phyloP scores from a whole-genome alignment of 1,140 invertebrate species.

The Pachypsylla venusta region DNA sequence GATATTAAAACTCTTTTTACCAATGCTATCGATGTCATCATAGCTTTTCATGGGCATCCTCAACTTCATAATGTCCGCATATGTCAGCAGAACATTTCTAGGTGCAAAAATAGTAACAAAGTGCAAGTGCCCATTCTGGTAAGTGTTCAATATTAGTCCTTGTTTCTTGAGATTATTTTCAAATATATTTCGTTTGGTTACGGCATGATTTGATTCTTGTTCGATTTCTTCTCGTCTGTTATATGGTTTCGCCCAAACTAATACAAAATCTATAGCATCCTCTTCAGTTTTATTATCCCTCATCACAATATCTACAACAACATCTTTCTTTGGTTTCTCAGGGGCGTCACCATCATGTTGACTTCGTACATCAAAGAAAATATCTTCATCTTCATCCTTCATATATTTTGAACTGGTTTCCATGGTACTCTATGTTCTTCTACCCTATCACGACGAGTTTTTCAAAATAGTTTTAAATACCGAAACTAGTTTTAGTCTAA shows the following conservation, averaged over 20 bases:
- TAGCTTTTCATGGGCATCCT: constrained; percentile 76
- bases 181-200: constrained; percentile 35
- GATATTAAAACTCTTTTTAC: constrained; percentile 10
- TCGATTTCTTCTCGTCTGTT: background rate
- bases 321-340: background rate
- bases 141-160: constrained; percentile 49
- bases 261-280: constrained; percentile 20
- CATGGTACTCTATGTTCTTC: background rate
- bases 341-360: background rate
- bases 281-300: constrained; percentile 10
- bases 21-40: background rate
- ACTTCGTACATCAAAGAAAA: constrained; percentile 1
- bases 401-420: background rate
- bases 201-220: constrained; percentile 16
- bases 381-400: background rate
- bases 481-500: too few species aligned
- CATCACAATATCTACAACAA: background rate
- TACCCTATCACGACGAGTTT: too few species aligned
- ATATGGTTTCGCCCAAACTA: constrained; percentile 17
- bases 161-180: constrained; percentile 49
- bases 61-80: constrained; percentile 85
- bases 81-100: constrained; percentile 63
- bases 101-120: constrained; percentile 79
- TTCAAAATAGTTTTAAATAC: too few species aligned
- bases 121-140: constrained; percentile 40